Evolutionary conservation across 92 coral and sea anemone species (phyloP), one percentile per base, ranked within the genome.

Genomic region (Heliopora coerulea): DNA sequence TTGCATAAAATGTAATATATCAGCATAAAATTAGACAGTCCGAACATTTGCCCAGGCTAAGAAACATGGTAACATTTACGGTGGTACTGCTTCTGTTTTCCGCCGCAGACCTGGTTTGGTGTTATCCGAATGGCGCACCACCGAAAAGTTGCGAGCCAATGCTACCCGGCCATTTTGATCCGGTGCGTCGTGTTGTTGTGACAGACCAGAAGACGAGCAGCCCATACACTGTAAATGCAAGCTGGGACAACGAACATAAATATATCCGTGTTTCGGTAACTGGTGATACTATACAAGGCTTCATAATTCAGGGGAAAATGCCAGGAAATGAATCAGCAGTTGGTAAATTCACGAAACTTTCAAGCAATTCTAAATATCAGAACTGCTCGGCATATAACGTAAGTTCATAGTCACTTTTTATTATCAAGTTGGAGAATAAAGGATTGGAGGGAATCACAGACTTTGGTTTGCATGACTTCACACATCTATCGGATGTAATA

Each of bases 251-350:
- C 26, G 31, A 23, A 44, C 49, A 28, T 42, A 41, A 42, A 44
- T 25, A 44, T n/a, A 67, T 67, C 21, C 74, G 40, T 11, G 74
- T 67, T 33, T 46, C 39, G 8, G 59, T 67, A 14, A 49, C 26
- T 56, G 74, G 74, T 21, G 23, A 44, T 33, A 25, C 20, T 20
- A 18, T 67, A 29, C 57, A 48, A 21, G 74, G 74, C 34, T 67
- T 67, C 33, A n/a, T 67, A 26, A 67, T 67, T 25, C 74, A 67
- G 34, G 74, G 59, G 10, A 67, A 41, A 67, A 3, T 48, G 34
- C 8, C 19, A 11, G 30, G 3, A 24, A n/a, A 17, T 10, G 59
- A 33, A 49, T 48, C 74, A 11, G 74, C 74, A 21, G 19, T 67
- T 30, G 74, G 74, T 25, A 13, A 56, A 6, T 67, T 67, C 4